Conservation (phyloP, 2,888 invertebrate species). For the Mythimna vitellina region DNA sequence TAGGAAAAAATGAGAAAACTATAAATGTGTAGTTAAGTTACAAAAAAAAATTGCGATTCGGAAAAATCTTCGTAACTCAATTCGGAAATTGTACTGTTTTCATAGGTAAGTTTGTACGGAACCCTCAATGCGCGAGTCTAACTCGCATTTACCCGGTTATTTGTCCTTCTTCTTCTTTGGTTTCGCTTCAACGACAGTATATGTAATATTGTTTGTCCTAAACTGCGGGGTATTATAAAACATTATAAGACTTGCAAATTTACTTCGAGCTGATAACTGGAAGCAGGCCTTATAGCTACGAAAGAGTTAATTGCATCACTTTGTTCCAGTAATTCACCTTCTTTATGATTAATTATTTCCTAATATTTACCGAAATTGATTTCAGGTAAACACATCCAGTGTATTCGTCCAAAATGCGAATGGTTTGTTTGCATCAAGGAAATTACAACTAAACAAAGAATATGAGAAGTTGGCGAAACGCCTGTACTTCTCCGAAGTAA, state of each 20-base stretch:
- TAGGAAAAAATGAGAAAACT: too few relatives aligned
- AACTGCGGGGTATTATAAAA: not conserved
- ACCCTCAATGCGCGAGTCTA: too few relatives aligned
- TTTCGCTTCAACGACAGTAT: too few relatives aligned
- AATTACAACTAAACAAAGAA: conserved; percentile 78
- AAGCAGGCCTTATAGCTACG: not conserved
- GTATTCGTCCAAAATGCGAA: conserved; percentile 85
- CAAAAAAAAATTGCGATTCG: too few relatives aligned
- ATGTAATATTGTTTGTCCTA: not conserved
- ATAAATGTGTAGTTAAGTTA: too few relatives aligned
- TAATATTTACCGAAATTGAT: not conserved
- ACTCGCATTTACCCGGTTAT: too few relatives aligned
- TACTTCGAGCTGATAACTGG: not conserved
- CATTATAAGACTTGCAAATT: too few relatives aligned
- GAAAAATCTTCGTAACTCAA: too few relatives aligned
- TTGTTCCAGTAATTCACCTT: not conserved
- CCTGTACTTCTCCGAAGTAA: conserved; percentile 88
- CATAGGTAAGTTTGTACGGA: too few relatives aligned
- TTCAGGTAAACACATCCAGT: conserved; percentile 75
- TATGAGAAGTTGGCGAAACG: conserved; percentile 84
- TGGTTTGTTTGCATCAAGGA: conserved; percentile 85
- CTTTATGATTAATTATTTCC: not conserved
- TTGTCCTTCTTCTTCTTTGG: too few relatives aligned
- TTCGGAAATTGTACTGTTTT: too few relatives aligned
- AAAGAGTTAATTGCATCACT: not conserved